Percentiles rank a stretch among this genome's conserved stretches.
These are phyloP conservation scores for Odontesthes bonariensis DNA, from an alignment of 2,113 vertebrate genomes.

Conservation along the genomic window DNA sequence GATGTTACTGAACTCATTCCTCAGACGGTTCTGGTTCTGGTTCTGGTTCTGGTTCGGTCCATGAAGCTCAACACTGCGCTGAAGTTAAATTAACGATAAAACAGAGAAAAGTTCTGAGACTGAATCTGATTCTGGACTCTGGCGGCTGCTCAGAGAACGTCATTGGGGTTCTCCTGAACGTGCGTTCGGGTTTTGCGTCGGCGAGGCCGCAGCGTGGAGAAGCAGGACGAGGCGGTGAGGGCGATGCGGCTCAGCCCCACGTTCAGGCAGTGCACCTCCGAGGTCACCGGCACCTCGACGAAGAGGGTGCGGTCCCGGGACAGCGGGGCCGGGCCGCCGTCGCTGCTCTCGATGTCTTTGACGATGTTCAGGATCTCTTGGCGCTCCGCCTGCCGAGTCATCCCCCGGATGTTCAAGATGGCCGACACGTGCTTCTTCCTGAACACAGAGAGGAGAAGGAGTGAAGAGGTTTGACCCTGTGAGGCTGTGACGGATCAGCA, in stretches of 20 bases:
- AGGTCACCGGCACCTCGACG: conserved; percentile 84
- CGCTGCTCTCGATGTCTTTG: conserved; percentile 84
- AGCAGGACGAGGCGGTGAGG: conserved; percentile 77
- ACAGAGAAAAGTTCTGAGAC: neutral
- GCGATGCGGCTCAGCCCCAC: conserved; percentile 82
- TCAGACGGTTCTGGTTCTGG: too few relatives aligned
- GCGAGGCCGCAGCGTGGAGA: conserved; percentile 70
- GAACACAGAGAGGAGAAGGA: neutral
- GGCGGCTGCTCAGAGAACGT: conserved; percentile 60
- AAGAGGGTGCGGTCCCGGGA: conserved; percentile 85
- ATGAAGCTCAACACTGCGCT: too few relatives aligned
- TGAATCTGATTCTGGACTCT: too few relatives aligned
- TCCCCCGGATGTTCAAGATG: conserved; percentile 88
- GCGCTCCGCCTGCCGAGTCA: conserved; percentile 80
- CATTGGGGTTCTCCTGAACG: conserved; percentile 60
- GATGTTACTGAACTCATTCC: too few relatives aligned
- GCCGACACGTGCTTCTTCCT: conserved; percentile 91
- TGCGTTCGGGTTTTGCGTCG: conserved; percentile 60
- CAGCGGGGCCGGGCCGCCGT: conserved; percentile 20
- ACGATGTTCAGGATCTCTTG: conserved; percentile 90
- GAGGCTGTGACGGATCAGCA: too few relatives aligned
- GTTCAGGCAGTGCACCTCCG: conserved; percentile 86
- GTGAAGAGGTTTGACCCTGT: too few relatives aligned
- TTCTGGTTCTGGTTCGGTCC: too few relatives aligned
- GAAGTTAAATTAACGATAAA: too few relatives aligned